Conservation (phyloP, 2,888 invertebrate genomes). For the Entomobrya multifasciata region DNA sequence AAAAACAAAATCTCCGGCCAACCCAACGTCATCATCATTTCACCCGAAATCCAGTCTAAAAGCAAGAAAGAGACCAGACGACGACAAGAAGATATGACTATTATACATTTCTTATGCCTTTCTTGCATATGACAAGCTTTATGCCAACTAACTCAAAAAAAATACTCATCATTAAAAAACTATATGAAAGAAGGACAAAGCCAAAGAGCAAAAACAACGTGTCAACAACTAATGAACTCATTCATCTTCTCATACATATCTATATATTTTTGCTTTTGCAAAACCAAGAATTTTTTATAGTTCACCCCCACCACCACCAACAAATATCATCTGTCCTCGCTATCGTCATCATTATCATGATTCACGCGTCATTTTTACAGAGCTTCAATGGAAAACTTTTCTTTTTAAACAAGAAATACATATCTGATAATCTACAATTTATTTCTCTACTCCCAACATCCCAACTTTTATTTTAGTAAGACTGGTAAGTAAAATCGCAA, state of each 20-base stretch:
- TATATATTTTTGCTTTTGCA: constrained; percentile 1
- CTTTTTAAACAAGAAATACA: background rate
- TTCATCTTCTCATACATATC: constrained; percentile 34
- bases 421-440: background rate
- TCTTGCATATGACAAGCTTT: too few relatives aligned
- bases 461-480: background rate
- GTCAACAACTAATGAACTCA: constrained; percentile 57
- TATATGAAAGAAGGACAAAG: constrained; percentile 32
- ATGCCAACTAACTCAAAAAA: constrained; percentile 10
- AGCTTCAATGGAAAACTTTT: background rate
- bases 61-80: background rate
- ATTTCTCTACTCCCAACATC: constrained; percentile 5
- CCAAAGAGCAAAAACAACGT: constrained; percentile 12
- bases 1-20: background rate
- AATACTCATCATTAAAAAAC: constrained; percentile 33
- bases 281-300: constrained; percentile 4
- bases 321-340: background rate
- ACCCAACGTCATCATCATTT: background rate
- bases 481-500: constrained; percentile 1
- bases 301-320: constrained; percentile 14
- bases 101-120: too few relatives aligned
- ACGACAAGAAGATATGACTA: background rate
- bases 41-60: background rate
- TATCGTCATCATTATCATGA: background rate
- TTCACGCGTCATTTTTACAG: background rate